These are phyloP conservation scores for Microctonus brassicae DNA, from an alignment of 2,888 invertebrate species.

Conservation along the genomic window DNA sequence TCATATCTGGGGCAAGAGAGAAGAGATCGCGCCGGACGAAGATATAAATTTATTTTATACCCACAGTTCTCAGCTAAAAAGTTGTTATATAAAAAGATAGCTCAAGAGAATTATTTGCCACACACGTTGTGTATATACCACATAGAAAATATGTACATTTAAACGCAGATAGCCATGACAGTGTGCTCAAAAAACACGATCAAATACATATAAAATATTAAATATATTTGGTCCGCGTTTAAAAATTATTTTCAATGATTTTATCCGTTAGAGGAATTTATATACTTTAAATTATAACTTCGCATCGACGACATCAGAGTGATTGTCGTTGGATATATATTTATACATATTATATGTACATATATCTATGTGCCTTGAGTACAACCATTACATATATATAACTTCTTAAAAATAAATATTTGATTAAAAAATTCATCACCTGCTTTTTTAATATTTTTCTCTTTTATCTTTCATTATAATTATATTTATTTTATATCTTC, in stretches of 20 bases:
- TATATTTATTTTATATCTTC: too few species aligned
- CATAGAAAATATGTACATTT: background rate
- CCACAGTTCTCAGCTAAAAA: background rate
- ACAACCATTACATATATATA: background rate
- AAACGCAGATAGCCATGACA: background rate
- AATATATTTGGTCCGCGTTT: conserved; percentile 34
- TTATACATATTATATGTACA: conserved; percentile 16
- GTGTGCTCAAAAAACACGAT: background rate
- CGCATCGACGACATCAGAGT: conserved; percentile 38
- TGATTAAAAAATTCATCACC: background rate
- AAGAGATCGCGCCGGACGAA: conserved; percentile 6
- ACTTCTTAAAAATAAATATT: background rate
- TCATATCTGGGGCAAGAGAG: conserved; percentile 26
- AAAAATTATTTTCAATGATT: conserved; percentile 46
- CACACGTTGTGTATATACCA: conserved; percentile 15
- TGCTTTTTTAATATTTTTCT: background rate
- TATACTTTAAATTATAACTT: conserved; percentile 40
- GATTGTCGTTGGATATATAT: conserved; percentile 28
- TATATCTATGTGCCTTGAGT: background rate
- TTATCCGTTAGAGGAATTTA: conserved; percentile 41
- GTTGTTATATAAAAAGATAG: background rate
- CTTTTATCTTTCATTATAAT: background rate
- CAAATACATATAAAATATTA: background rate
- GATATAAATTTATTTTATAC: conserved; percentile 25
- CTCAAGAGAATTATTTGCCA: conserved; percentile 4